Base-by-base conservation (phyloP, 1,140 invertebrate genomes). In the Geopemphigus sp. region DNA sequence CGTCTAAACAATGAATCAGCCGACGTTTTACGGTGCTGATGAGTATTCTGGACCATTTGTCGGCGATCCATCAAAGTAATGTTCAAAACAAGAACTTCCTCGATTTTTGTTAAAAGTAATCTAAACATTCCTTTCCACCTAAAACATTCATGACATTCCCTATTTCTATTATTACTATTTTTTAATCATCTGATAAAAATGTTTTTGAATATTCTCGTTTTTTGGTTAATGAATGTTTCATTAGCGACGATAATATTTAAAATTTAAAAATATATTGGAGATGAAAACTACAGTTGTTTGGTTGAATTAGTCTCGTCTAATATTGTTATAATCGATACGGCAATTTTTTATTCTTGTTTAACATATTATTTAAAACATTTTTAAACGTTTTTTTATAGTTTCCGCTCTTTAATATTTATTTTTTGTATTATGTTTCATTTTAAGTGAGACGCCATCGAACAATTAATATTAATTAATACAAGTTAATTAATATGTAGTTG, bases 401-500 rank as follows among this genome's bases (percentile, higher is more conserved):
- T 68, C 24, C n/a, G 22, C 14, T 26, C 24, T 19, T 50, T 24
- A 24, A 1, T 68, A 68, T 50, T 50, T 68, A 68, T 29, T 32
- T 63, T 32, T 32, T 50, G 24, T 19, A 19, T n/a, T 45, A 45
- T 45, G 22, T 45, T 24, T 14, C 22, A 45, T 50, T 68, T 24
- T 26, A 68, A 26, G 10, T 6, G 26, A 68, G 22, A 50, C 22
- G 39, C 39, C n/a, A 50, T 59, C 56, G 54, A 45, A 76, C 56
- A 76, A 76, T 76, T 76, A 76, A 57, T 76, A 76, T 76, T 76
- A 76, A 59, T 76, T 76, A 76, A 76, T 17, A 6, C 14, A 24
- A 3, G 72, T 76, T 76, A 76, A 76, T 76, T 76, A 76, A 76
- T 76, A 76, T 76, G 12, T 76, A 76, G 72, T 76, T 76, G 72